These are phyloP conservation scores for Berghia stephanieae DNA, from an alignment of 1,140 invertebrate genomes.

Conservation along the genomic window DNA sequence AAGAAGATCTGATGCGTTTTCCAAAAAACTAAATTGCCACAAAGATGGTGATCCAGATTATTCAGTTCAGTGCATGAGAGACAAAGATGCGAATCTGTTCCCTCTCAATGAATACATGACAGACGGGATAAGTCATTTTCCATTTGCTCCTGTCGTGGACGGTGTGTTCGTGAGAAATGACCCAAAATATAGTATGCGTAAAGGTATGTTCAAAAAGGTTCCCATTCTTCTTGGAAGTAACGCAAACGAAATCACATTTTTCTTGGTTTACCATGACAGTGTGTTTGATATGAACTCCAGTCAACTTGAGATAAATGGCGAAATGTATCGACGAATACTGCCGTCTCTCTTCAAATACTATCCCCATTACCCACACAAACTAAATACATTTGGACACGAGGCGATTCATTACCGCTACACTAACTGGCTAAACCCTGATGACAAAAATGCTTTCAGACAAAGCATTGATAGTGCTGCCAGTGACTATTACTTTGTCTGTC, in stretches of 20 bases:
- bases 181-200: slow-evolving; percentile 79
- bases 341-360: too few species aligned
- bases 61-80: slow-evolving; percentile 81
- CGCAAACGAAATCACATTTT: slow-evolving; percentile 86
- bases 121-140: slow-evolving; percentile 80
- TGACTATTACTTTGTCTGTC: slow-evolving; percentile 96
- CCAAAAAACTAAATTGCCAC: slow-evolving; percentile 44
- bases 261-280: slow-evolving; percentile 88
- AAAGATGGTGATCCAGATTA: slow-evolving; percentile 72
- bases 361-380: slow-evolving; percentile 60
- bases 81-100: slow-evolving; percentile 75
- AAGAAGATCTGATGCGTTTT: slow-evolving; percentile 41
- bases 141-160: slow-evolving; percentile 93
- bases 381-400: slow-evolving; percentile 82
- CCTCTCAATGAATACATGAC: slow-evolving; percentile 86
- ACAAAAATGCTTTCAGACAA: slow-evolving; percentile 83
- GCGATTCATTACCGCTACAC: slow-evolving; percentile 93
- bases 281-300: too few species aligned
- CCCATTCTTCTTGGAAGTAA: slow-evolving; percentile 93
- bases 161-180: slow-evolving; percentile 89
- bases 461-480: slow-evolving; percentile 94
- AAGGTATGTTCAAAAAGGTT: slow-evolving; percentile 91
- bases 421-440: slow-evolving; percentile 88
- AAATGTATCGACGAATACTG: too few species aligned
- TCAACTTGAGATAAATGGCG: too few species aligned